Conservation (phyloP, 2,888 invertebrate genomes). For the Hypomecis punctinalis region DNA sequence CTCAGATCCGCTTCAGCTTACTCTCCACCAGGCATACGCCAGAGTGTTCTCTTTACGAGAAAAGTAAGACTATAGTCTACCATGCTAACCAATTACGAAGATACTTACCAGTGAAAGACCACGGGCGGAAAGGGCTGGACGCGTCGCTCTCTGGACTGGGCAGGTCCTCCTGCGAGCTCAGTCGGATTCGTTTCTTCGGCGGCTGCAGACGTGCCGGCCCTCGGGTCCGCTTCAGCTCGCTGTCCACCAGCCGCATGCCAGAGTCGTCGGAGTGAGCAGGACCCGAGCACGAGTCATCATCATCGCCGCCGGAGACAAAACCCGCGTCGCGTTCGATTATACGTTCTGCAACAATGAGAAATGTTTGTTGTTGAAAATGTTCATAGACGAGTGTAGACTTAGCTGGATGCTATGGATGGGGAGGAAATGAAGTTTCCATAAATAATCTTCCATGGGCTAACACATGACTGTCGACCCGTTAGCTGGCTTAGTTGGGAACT, state of each 20-base stretch:
- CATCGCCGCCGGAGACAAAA: conserved; percentile 90
- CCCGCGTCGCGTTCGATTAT: conserved; percentile 88
- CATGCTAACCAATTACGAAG: not conserved
- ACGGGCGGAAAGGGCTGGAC: conserved; percentile 87
- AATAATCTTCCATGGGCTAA: no score
- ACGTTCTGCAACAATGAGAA: conserved; percentile 81
- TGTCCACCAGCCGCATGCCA: conserved; percentile 75
- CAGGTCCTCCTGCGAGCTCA: conserved; percentile 70
- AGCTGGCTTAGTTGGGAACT: no score
- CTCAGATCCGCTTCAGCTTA: conserved; percentile 80
- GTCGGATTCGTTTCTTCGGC: conserved; percentile 89
- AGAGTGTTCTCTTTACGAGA: conserved; percentile 59
- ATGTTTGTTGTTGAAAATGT: conserved; percentile 24
- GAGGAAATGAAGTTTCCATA: no score
- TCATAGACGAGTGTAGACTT: not conserved
- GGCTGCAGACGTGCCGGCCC: conserved; percentile 81
- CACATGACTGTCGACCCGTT: no score
- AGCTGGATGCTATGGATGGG: not conserved
- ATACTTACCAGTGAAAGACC: conserved; percentile 77
- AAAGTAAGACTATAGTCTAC: not conserved
- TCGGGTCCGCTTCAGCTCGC: conserved; percentile 80
- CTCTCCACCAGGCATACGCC: conserved; percentile 76
- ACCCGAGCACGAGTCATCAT: conserved; percentile 85
- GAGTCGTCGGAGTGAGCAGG: conserved; percentile 83
- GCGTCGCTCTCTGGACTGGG: conserved; percentile 74